A percentile compares a stretch with the other conserved stretches of the same genome.
These are phyloP conservation scores for Erythrocebus patas DNA, from an alignment of 2,113 vertebrate genomes.

Conservation along the genomic window DNA sequence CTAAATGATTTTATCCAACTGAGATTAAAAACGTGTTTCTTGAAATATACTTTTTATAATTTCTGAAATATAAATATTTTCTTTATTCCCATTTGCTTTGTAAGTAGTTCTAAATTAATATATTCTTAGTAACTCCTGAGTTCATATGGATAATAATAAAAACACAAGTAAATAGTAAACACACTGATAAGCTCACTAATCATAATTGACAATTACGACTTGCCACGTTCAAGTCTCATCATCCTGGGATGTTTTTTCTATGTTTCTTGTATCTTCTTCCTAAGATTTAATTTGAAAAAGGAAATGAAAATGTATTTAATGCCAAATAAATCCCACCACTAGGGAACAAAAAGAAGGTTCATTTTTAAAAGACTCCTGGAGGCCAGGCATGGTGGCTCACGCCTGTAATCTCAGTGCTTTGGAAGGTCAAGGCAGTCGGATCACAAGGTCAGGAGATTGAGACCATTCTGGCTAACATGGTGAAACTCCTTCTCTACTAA, in stretches of 20 bases:
- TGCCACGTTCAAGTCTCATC: background rate
- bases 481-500: too few relatives aligned
- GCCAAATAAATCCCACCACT: background rate
- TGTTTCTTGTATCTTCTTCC: background rate
- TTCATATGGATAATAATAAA: background rate
- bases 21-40: background rate
- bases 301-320: background rate
- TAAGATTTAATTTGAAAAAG: background rate
- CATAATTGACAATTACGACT: background rate
- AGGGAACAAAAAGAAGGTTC: background rate
- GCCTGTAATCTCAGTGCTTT: too few relatives aligned
- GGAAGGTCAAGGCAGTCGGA: too few relatives aligned
- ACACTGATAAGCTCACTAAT: background rate
- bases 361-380: background rate
- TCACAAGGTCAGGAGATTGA: too few relatives aligned
- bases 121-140: background rate
- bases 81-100: background rate
- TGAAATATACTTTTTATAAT: background rate
- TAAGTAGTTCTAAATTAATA: background rate
- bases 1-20: background rate
- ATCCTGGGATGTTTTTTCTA: background rate
- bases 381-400: too few relatives aligned
- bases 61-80: background rate
- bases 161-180: background rate
- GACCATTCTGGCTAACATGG: too few relatives aligned